Percentiles rank a stretch among this genome's conserved stretches.
Conservation (phyloP, 1,140 invertebrate species). For the Neodiprion lecontei region DNA sequence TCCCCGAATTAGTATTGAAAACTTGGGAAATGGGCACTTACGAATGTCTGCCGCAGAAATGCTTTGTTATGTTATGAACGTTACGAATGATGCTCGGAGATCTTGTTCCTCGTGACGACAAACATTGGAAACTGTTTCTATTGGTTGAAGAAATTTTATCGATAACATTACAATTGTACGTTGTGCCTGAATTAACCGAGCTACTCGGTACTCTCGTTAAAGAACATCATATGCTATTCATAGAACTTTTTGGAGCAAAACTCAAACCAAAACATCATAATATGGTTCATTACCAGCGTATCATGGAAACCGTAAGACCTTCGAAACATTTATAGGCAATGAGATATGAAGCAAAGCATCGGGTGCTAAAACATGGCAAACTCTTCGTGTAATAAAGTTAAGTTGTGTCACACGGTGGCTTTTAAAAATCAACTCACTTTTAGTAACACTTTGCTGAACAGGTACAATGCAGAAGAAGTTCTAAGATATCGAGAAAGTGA, state of each 20-base stretch:
- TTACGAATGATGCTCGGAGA: conserved; percentile 28
- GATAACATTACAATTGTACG: conserved; percentile 12
- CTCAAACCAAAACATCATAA: conserved; percentile 30
- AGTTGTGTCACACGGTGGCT: conserved; percentile 34
- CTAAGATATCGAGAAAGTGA: conserved; percentile 14
- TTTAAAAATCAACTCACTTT: conserved; percentile 36
- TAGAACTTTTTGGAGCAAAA: conserved; percentile 22
- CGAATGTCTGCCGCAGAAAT: conserved; percentile 33
- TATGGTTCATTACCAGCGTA: conserved; percentile 22
- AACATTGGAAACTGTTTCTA: conserved; percentile 26
- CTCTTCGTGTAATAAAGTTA: conserved; percentile 22
- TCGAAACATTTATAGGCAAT: conserved; percentile 23
- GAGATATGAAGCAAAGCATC: conserved; percentile 26
- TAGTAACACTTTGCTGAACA: conserved; percentile 24
- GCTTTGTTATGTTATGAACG: conserved; percentile 20
- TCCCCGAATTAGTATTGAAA: conserved; percentile 2
- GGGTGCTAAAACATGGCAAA: conserved; percentile 29
- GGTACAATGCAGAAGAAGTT: neutral
- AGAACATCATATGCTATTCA: conserved; percentile 26
- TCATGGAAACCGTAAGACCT: conserved; percentile 27
- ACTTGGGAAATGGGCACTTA: conserved; percentile 19
- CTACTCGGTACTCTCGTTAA: conserved; percentile 17
- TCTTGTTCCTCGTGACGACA: conserved; percentile 15
- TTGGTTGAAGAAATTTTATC: conserved; percentile 24
- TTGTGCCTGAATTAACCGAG: conserved; percentile 4